A percentile compares a stretch with the other conserved stretches of the same genome.
Evolutionary conservation across 2,113 vertebrate species (phyloP).

Genomic region (Calidris pugnax): DNA sequence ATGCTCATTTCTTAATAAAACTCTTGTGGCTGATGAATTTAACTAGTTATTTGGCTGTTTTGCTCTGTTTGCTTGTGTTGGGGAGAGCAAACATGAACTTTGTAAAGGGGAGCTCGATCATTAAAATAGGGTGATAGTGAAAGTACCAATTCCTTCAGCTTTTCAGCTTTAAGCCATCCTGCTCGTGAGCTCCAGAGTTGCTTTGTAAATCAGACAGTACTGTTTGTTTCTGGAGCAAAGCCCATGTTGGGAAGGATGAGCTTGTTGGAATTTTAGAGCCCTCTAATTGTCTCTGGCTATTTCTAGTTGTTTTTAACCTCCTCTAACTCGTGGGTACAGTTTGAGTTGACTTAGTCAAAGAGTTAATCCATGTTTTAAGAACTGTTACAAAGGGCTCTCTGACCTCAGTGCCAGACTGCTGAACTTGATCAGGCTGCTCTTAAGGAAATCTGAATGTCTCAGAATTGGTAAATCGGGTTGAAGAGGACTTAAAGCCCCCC

Average conservation of each 20-base stretch:
- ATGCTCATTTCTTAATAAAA: rapidly evolving
- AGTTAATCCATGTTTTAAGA: neutral
- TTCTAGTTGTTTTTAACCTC: neutral
- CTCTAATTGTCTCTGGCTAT: neutral
- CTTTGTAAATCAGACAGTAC: neutral
- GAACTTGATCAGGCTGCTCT: rapidly evolving
- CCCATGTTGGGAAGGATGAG: neutral
- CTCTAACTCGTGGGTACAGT: rapidly evolving
- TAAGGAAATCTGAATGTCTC: neutral
- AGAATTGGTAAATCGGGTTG: rapidly evolving
- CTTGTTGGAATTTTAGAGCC: neutral
- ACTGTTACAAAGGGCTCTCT: neutral
- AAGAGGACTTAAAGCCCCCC: neutral
- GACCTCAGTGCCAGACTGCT: neutral
- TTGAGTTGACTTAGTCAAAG: neutral
- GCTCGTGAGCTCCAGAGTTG: neutral
- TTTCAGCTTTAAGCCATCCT: neutral
- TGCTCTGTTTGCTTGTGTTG: conserved; percentile 1
- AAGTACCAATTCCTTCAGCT: neutral
- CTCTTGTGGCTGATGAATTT: neutral
- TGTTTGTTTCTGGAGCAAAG: neutral
- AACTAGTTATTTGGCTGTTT: neutral
- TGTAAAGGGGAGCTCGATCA: neutral
- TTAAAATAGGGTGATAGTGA: neutral
- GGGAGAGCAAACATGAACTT: conserved; percentile 46